A percentile compares a stretch with the other conserved stretches of the same genome.
Conservation (phyloP, 1,140 invertebrate species). For the Diorhabda elongata region DNA sequence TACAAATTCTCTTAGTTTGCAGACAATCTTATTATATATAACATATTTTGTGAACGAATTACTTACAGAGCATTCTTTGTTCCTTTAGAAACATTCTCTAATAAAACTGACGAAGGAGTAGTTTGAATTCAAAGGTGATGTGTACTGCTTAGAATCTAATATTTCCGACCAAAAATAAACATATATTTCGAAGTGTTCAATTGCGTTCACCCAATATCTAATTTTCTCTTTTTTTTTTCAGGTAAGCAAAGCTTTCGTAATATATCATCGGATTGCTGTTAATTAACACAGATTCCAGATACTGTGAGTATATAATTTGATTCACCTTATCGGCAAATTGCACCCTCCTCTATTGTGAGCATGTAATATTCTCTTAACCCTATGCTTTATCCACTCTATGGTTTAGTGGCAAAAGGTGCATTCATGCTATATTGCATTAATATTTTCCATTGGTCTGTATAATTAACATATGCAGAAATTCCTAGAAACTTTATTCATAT, state of each 20-base stretch:
- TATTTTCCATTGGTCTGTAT: conserved; percentile 37
- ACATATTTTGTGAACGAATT: too few species aligned
- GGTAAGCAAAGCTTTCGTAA: conserved; percentile 29
- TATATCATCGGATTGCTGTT: conserved; percentile 32
- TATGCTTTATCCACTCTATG: background rate
- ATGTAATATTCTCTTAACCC: background rate
- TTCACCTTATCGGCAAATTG: conserved; percentile 28
- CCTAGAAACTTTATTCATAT: background rate
- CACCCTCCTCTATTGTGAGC: conserved; percentile 5
- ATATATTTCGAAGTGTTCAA: background rate
- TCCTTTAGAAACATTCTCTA: too few species aligned
- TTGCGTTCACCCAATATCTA: background rate
- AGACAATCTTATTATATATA: too few species aligned
- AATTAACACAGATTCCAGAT: conserved; percentile 38
- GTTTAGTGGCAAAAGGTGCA: conserved; percentile 5
- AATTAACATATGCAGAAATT: conserved; percentile 20
- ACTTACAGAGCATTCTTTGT: too few species aligned
- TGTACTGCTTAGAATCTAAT: too few species aligned
- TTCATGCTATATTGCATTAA: conserved; percentile 12
- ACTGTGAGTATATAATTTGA: conserved; percentile 37
- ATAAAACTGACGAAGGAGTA: too few species aligned
- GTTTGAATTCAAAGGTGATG: too few species aligned
- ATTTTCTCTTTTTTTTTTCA: conserved; percentile 25
- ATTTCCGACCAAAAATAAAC: background rate
- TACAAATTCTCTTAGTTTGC: too few species aligned